phyloP scores from a whole-genome alignment of 2,888 invertebrate species.

The Harpagoxenus sublaevis region DNA sequence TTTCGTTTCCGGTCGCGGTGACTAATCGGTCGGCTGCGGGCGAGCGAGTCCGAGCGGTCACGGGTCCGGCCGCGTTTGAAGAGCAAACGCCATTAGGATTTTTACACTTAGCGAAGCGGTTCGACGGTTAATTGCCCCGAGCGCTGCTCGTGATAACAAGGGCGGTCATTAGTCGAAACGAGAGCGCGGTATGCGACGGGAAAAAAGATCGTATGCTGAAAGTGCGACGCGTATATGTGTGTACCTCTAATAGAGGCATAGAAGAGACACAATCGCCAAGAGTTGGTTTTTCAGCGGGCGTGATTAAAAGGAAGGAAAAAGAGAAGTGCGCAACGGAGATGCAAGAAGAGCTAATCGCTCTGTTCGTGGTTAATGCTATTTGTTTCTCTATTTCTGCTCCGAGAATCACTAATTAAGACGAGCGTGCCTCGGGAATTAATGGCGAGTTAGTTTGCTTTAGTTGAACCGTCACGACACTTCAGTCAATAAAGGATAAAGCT shows the following conservation, averaged over 20 bases:
- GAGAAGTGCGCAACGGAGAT: not conserved
- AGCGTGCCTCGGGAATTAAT: constrained; percentile 77
- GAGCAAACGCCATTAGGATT: constrained; percentile 42
- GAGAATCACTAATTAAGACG: constrained; percentile 76
- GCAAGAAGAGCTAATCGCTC: constrained; percentile 19
- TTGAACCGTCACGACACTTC: constrained; percentile 62
- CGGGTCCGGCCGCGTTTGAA: constrained; percentile 1
- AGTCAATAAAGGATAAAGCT: constrained; percentile 55
- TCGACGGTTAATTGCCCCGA: constrained; percentile 30
- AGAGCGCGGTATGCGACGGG: constrained; percentile 60
- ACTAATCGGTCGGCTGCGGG: constrained; percentile 50
- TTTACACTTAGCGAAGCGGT: constrained; percentile 47
- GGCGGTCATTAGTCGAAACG: constrained; percentile 73
- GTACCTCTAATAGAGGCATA: not conserved
- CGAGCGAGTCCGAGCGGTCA: constrained; percentile 44
- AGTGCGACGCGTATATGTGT: not conserved
- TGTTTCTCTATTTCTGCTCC: constrained; percentile 20
- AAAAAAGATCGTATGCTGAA: constrained; percentile 17
- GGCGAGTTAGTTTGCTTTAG: constrained; percentile 63
- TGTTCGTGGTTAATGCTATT: constrained; percentile 1
- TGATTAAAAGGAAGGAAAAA: constrained; percentile 4
- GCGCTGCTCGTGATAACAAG: constrained; percentile 56
- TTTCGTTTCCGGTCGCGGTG: constrained; percentile 58
- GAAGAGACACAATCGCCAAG: constrained; percentile 21
- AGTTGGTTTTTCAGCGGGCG: constrained; percentile 5